Evolutionary conservation across 1,140 invertebrate genomes (phyloP).

Genomic region (Drosophila miranda): DNA sequence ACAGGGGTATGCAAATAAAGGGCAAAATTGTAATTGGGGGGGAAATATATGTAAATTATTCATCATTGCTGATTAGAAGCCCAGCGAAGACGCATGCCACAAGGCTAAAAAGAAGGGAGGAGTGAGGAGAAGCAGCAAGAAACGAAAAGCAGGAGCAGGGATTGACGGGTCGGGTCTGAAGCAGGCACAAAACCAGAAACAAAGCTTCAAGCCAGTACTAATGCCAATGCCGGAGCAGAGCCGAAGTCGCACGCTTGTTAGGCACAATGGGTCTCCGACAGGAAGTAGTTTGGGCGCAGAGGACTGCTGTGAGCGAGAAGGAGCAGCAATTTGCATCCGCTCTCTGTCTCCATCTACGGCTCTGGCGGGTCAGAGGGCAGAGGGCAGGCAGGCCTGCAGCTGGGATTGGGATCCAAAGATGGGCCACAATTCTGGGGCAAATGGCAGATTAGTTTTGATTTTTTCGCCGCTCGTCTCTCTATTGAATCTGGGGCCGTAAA

Average conservation of each 20-base stretch:
- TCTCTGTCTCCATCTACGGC: neutral
- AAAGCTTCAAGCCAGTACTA: conserved; percentile 23
- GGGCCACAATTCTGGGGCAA: conserved; percentile 50
- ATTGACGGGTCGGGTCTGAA: too few relatives aligned
- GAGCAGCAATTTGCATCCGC: conserved; percentile 63
- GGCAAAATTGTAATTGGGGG: conserved; percentile 79
- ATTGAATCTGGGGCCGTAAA: conserved; percentile 75
- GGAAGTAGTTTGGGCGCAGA: conserved; percentile 67
- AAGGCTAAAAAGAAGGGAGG: conserved; percentile 9
- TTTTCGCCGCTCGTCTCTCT: conserved; percentile 56
- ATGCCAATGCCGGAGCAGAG: neutral
- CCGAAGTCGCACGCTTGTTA: conserved; percentile 61
- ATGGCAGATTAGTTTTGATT: conserved; percentile 81
- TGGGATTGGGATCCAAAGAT: conserved; percentile 45
- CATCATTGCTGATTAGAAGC: conserved; percentile 82
- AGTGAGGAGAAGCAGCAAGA: conserved; percentile 8
- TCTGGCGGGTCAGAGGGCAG: conserved; percentile 2
- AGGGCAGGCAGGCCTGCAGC: neutral
- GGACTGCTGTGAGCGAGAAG: conserved; percentile 29
- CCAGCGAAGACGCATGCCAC: conserved; percentile 38
- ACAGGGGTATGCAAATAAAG: conserved; percentile 73
- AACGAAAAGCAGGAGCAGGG: neutral
- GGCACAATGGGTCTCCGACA: conserved; percentile 57
- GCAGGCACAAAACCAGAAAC: conserved; percentile 15
- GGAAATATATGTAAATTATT: conserved; percentile 81